phyloP scores from a whole-genome alignment of 2,888 invertebrate species.

The Hanleya hanleyi region DNA sequence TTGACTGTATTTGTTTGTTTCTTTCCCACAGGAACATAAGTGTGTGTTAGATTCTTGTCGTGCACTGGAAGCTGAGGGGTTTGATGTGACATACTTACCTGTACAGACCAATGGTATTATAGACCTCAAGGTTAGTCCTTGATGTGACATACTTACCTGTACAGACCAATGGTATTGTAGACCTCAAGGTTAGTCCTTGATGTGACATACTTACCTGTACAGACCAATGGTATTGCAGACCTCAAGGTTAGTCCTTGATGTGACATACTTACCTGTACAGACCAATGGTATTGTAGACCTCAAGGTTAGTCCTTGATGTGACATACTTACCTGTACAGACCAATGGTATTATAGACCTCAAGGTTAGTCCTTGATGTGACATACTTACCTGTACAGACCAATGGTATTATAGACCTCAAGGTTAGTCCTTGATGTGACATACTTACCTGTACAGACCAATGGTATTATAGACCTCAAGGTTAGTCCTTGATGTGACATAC shows the following conservation, averaged over 20 bases:
- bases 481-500: too few relatives aligned
- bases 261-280: slow-evolving; percentile 96
- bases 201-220: slow-evolving; percentile 96
- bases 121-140: slow-evolving; percentile 78
- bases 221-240: slow-evolving; percentile 85
- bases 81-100: slow-evolving; percentile 95
- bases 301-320: slow-evolving; percentile 74
- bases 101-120: slow-evolving; percentile 88
- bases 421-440: too few relatives aligned
- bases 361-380: too few relatives aligned
- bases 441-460: too few relatives aligned
- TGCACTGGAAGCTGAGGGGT: slow-evolving; percentile 94
- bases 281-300: slow-evolving; percentile 87
- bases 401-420: too few relatives aligned
- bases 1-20: slow-evolving; percentile 16
- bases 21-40: slow-evolving; percentile 90
- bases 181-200: slow-evolving; percentile 78
- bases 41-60: slow-evolving; percentile 99
- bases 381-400: too few relatives aligned
- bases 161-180: slow-evolving; percentile 84
- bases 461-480: too few relatives aligned
- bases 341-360: too few relatives aligned
- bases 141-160: slow-evolving; percentile 96
- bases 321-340: too few relatives aligned
- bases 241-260: slow-evolving; percentile 82